Conservation (phyloP, 1,140 invertebrate species). For the Stegodyphus mimosarum region DNA sequence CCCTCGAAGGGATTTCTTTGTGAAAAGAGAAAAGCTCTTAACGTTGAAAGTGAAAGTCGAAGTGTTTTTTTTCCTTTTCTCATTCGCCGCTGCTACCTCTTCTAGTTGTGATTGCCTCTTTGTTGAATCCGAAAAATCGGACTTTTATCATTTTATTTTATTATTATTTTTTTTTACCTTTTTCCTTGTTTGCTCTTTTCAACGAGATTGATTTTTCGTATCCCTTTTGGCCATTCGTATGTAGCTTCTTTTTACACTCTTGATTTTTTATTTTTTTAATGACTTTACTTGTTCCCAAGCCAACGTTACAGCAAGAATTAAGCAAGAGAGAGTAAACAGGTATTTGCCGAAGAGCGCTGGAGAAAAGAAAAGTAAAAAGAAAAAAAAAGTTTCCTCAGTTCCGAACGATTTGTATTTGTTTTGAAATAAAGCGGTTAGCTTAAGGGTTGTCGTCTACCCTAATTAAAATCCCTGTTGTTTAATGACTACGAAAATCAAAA, state of each 20-base stretch:
- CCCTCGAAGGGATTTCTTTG: slow-evolving; percentile 52
- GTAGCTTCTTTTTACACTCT: slow-evolving; percentile 14
- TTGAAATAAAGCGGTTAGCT: not conserved
- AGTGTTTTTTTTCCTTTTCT: slow-evolving; percentile 39
- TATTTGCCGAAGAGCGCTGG: slow-evolving; percentile 14
- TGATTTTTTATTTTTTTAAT: slow-evolving; percentile 37
- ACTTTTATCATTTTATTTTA: slow-evolving; percentile 37
- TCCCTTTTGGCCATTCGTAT: slow-evolving; percentile 46
- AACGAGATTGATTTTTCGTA: slow-evolving; percentile 54
- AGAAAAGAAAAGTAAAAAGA: slow-evolving; percentile 10
- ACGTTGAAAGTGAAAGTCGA: slow-evolving; percentile 57
- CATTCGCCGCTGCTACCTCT: slow-evolving; percentile 36
- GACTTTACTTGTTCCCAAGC: slow-evolving; percentile 3
- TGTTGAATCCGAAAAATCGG: slow-evolving; percentile 59
- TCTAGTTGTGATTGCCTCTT: slow-evolving; percentile 59
- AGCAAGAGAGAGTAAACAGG: slow-evolving; percentile 54
- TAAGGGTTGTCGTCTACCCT: not conserved
- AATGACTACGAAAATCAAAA: too few species aligned
- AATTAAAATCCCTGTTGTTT: too few species aligned
- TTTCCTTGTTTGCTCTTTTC: slow-evolving; percentile 55
- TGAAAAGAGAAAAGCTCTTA: slow-evolving; percentile 54
- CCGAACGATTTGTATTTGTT: not conserved
- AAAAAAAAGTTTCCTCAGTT: not conserved
- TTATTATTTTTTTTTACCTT: slow-evolving; percentile 15
- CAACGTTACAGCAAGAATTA: slow-evolving; percentile 31